Evolutionary conservation across 2,113 vertebrate species (phyloP), one percentile per base, ranked within the genome.

Genomic region (Perccottus glenii): DNA sequence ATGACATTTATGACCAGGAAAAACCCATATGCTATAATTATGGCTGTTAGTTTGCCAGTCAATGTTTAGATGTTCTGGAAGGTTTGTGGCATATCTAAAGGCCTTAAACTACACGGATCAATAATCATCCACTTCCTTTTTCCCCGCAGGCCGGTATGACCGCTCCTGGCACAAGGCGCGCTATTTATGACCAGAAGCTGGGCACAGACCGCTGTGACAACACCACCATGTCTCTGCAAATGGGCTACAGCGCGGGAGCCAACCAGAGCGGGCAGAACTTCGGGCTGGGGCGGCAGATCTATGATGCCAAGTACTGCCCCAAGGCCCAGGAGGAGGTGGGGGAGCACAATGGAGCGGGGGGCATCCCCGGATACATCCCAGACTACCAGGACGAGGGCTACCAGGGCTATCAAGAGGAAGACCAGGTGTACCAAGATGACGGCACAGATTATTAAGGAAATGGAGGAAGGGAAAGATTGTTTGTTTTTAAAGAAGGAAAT

Each of bases 261-360:
- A 98, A 89, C 81, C 96, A 98, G 85, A 97, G 94, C 0, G 96
- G 97, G 33, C 96, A 96, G 88, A 94, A 96, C 81, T 98, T 98
- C 0, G 96, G 97, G 14, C 85, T 98, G n/a, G 93, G 95, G 1
- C 94, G 96, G n/a, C 97, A 98, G 91, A 98, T 99, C 82, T 99
- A 94, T 0, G 94, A 99, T 69, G 91, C 96, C 81, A 99, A 98
- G 72, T 98, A 99, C 88, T 99, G 96, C 84, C 93, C 96, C 0
- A 92, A 92, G 66, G 87, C 77, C 69, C 75, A 43, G 61, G 91
- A 11, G 77, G 71, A 38, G 50, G 80, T 45, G 7, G 84, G 77
- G 0, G 89, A 83, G 0, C 74, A 94, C 2, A 85, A 90, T 1
- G 89, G 86, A 9, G 84, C 80, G 0, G 77, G 61, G 1, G 68